Base-by-base conservation (phyloP, 2,113 vertebrate genomes). In the Melanerpes formicivorus region DNA sequence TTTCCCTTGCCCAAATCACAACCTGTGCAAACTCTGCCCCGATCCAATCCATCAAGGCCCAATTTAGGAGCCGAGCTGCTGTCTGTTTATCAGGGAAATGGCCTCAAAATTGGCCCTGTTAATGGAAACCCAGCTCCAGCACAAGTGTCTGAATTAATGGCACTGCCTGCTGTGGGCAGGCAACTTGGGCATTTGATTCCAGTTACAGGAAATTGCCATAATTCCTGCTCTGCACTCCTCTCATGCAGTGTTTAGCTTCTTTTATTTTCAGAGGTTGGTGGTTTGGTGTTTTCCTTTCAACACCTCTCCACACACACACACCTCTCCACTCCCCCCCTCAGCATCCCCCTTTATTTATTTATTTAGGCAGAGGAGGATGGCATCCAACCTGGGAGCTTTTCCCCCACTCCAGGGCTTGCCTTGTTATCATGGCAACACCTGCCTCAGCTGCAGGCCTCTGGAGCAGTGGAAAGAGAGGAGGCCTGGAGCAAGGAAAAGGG, bases 11-110 rank as follows among this genome's bases (percentile, higher is more conserved):
- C 96, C 95, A 96, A 98, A 98, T 97, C 94, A 95, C 96, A 95
- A 96, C 97, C 97, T 97, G 97, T 95, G 93, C 97, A 97, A 97
- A 96, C 93, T 93, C 95, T 96, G 95, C 95, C 84, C 89, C 97
- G 97, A 97, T 98, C 96, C 96, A 96, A 97, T 97, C 96, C 96
- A 96, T 96, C 97, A 96, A 95, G 97, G 37, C 96, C 96, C 97
- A 73, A 84, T 97, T 97, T 94, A 63, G 66, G 95, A 96, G 90
- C 81, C 73, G 42, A 55, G 90, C 94, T 92, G 93, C 96, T 69
- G 95, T 96, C 95, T 97, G 95, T 97, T 98, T 97, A 97, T 97
- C 95, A 96, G 97, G 95, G 95, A 97, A 97, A 98, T 96, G 96
- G 96, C 95, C 96, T 97, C 82, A 5, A 96, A 98, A 98, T 97